phyloP scores from a whole-genome alignment of 92 coral and sea anemone genomes.

The Porites lobata region DNA sequence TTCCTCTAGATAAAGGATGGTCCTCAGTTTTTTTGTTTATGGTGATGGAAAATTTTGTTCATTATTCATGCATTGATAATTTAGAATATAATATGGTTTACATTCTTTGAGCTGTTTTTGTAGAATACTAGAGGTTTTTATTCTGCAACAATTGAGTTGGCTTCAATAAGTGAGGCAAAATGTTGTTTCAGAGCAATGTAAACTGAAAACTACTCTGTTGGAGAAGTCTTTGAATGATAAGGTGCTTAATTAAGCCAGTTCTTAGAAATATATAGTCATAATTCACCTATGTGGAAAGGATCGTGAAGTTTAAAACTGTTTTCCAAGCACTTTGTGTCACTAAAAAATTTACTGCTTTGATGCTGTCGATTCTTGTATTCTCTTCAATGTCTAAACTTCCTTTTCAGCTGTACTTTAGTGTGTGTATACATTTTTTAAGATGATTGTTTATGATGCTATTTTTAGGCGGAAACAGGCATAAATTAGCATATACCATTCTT shows the following conservation, averaged over 20 bases:
- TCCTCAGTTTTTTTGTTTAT: neutral
- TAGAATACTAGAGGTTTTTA: too few species aligned
- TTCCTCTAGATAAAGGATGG: neutral
- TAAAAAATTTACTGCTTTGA: neutral
- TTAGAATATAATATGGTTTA: too few species aligned
- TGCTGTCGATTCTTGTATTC: neutral
- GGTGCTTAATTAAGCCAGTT: neutral
- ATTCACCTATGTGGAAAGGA: neutral
- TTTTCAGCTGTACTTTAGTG: neutral
- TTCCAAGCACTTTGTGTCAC: neutral
- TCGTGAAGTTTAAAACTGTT: neutral
- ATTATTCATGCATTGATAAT: neutral
- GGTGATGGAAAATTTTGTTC: too few species aligned
- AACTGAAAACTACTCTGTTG: neutral
- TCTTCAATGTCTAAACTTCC: neutral
- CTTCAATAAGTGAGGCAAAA: neutral
- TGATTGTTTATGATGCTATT: constrained; percentile 17
- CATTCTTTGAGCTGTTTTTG: too few species aligned
- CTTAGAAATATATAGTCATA: neutral
- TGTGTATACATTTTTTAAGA: neutral
- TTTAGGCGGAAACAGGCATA: neutral
- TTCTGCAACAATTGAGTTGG: neutral
- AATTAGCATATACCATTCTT: neutral
- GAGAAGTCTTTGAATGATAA: neutral
- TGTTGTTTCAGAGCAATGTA: neutral